These are phyloP conservation scores for Merluccius polli DNA, from an alignment of 2,797 vertebrate species.

Conservation along the genomic window DNA sequence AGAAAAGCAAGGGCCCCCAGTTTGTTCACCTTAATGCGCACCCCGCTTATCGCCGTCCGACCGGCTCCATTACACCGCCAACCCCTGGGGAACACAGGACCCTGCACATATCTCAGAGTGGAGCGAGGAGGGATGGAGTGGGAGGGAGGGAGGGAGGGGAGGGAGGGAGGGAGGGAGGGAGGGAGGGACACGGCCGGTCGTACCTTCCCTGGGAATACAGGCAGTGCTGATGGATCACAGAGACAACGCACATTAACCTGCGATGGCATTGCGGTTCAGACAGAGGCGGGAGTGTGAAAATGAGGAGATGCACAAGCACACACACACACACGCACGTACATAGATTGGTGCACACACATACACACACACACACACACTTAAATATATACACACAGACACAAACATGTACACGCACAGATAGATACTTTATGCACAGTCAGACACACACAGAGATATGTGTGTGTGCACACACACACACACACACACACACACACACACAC, in stretches of 20 bases:
- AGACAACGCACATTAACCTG: too few relatives aligned
- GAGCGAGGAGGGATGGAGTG: neutral
- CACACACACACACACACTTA: neutral
- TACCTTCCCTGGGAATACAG: too few relatives aligned
- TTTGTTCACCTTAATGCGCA: slow-evolving; percentile 66
- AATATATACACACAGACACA: neutral
- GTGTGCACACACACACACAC: too few relatives aligned
- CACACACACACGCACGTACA: neutral
- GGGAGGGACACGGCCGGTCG: too few relatives aligned
- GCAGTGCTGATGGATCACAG: too few relatives aligned
- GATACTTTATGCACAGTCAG: neutral
- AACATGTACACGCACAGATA: neutral
- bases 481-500: too few relatives aligned
- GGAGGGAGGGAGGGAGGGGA: neutral
- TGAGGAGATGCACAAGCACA: neutral
- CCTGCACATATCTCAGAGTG: slow-evolving; percentile 28
- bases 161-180: too few relatives aligned
- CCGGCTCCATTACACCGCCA: slow-evolving; percentile 64
- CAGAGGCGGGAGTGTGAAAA: too few relatives aligned
- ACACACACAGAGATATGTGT: too few relatives aligned
- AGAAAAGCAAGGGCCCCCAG: slow-evolving; percentile 41
- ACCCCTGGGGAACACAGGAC: slow-evolving; percentile 24
- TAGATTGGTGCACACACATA: too few relatives aligned
- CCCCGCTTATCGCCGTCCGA: slow-evolving; percentile 65
- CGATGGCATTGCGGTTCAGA: too few relatives aligned